Percentiles rank a stretch among this genome's conserved stretches.
These are phyloP conservation scores for Abscondita cerata DNA, from an alignment of 2,888 invertebrate genomes.

Conservation along the genomic window DNA sequence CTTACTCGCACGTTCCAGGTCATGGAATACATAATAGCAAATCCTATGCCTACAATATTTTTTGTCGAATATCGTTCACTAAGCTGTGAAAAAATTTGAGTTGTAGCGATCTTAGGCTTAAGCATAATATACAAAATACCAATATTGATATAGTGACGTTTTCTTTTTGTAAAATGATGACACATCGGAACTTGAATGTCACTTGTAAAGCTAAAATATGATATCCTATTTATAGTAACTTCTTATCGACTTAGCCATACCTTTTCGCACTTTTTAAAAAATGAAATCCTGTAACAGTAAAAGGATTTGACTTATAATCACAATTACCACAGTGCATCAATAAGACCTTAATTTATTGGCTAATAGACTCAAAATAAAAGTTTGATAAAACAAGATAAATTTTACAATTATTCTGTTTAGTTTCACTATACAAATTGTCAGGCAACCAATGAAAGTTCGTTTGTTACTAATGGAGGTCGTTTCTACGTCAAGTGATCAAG, in stretches of 20 bases:
- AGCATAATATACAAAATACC: slow-evolving; percentile 24
- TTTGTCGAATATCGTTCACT: background rate
- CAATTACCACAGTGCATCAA: no score
- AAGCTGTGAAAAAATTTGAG: background rate
- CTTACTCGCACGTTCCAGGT: slow-evolving; percentile 20
- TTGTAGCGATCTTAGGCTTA: slow-evolving; percentile 3
- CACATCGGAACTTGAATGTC: slow-evolving; percentile 43
- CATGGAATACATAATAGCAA: slow-evolving; percentile 4
- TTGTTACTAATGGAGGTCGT: no score
- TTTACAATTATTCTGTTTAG: no score
- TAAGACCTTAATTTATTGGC: no score
- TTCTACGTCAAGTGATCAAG: no score
- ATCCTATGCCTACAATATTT: background rate
- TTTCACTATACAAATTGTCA: no score
- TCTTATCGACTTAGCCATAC: slow-evolving; percentile 27
- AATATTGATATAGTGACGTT: slow-evolving; percentile 37
- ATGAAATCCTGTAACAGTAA: slow-evolving; percentile 14
- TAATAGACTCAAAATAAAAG: no score
- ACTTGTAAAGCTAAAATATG: slow-evolving; percentile 39
- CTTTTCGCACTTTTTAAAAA: slow-evolving; percentile 24
- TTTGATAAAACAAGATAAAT: no score
- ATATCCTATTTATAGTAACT: slow-evolving; percentile 34
- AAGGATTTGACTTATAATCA: no score
- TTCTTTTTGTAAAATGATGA: slow-evolving; percentile 27
- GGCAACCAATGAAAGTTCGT: no score